Percentiles rank a stretch among this genome's conserved stretches.
Conservation (phyloP, 2,113 vertebrate species). For the Polyodon spathula region DNA sequence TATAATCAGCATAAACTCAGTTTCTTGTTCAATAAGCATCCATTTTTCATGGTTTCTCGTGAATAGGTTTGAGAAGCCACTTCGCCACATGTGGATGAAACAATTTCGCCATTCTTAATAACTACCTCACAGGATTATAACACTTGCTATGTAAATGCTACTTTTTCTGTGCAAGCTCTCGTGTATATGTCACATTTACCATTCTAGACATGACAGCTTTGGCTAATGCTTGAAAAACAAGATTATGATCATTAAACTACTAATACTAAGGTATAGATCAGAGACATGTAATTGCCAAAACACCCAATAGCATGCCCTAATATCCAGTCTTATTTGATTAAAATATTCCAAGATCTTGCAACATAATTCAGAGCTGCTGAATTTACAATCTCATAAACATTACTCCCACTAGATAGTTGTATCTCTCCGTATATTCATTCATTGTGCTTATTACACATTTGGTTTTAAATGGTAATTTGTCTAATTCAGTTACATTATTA, state of each 20-base stretch:
- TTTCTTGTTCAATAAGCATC: background rate
- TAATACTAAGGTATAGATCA: background rate
- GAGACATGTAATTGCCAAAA: background rate
- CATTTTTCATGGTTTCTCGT: background rate
- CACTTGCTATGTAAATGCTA: slow-evolving; percentile 2
- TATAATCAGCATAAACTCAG: background rate
- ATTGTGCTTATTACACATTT: no score
- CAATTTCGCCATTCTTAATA: background rate
- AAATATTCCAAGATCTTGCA: background rate
- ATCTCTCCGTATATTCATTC: no score
- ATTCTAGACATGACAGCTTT: background rate
- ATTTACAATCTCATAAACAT: background rate
- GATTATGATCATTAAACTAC: background rate
- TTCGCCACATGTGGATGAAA: background rate
- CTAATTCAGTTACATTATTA: no score
- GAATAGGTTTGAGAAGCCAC: background rate
- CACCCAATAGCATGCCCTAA: no score
- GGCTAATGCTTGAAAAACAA: background rate
- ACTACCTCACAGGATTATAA: background rate
- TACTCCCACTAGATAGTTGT: background rate
- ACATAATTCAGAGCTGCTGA: no score
- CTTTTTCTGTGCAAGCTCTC: background rate
- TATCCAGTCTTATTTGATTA: background rate
- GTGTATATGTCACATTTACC: background rate
- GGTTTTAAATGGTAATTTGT: no score